A percentile compares a stretch with the other conserved stretches of the same genome.
phyloP scores from a whole-genome alignment of 2,113 vertebrate species.

The Sinocyclocheilus rhinocerous region DNA sequence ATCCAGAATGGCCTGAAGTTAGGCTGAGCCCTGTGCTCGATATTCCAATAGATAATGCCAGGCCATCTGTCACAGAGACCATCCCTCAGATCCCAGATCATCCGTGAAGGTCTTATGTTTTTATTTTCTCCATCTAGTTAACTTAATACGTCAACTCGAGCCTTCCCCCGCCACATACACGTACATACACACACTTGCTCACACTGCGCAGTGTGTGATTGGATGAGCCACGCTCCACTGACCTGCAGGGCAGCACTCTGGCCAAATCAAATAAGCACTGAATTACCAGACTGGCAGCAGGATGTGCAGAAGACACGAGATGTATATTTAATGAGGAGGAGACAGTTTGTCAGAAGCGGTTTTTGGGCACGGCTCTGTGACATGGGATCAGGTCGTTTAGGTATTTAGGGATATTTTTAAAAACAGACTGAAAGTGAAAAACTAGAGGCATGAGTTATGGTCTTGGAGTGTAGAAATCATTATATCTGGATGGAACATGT shows the following conservation, averaged over 20 bases:
- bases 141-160: not conserved
- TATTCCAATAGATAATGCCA: not conserved
- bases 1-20: no score
- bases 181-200: not conserved
- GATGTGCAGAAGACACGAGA: not conserved
- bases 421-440: not conserved
- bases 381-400: not conserved
- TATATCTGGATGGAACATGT: not conserved
- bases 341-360: constrained; percentile 22
- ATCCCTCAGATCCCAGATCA: not conserved
- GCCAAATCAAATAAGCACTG: constrained; percentile 38
- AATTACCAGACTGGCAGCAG: constrained; percentile 20
- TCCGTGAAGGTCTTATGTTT: not conserved
- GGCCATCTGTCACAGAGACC: not conserved
- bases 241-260: constrained; percentile 31
- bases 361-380: not conserved
- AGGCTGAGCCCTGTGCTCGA: not conserved
- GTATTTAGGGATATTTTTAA: not conserved
- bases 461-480: not conserved
- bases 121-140: constrained; percentile 15
- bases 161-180: no score
- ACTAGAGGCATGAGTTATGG: not conserved
- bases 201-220: not conserved
- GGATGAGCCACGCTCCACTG: constrained; percentile 7
- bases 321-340: constrained; percentile 33